Conservation (phyloP, 2,797 vertebrate genomes). For the Clamator glandarius region DNA sequence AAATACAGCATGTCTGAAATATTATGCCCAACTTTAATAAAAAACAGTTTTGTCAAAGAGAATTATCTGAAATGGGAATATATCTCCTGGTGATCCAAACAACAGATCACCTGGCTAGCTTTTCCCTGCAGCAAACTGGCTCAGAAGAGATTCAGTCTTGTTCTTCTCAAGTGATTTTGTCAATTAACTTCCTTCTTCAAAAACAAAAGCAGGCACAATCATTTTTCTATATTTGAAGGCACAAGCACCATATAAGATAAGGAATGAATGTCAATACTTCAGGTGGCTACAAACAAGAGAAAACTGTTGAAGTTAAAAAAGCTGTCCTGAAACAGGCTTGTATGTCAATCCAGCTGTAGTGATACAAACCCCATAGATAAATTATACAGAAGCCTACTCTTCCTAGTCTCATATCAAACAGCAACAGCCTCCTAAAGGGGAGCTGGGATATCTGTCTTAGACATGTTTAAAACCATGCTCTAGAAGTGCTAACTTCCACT, state of each 20-base stretch:
- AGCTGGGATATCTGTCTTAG: background rate
- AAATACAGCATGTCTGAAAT: background rate
- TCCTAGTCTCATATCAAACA: background rate
- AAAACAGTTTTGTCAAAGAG: background rate
- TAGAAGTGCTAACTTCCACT: background rate
- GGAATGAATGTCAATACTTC: background rate
- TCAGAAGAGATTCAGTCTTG: background rate
- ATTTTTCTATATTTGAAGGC: background rate
- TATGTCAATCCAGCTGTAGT: background rate
- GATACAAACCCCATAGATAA: background rate
- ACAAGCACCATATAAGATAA: background rate
- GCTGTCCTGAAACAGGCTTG: fast-evolving
- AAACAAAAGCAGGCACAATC: background rate
- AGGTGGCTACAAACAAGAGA: background rate
- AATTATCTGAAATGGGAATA: background rate
- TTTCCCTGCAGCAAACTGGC: background rate
- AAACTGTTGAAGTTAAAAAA: background rate
- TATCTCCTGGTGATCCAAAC: background rate
- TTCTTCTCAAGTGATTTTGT: background rate
- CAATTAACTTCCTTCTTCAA: conserved; percentile 17
- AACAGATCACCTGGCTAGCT: background rate
- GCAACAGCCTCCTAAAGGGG: background rate
- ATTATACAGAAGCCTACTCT: background rate
- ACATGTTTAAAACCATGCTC: fast-evolving
- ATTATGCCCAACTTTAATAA: background rate